Conservation (phyloP, 2,888 invertebrate genomes). For the Amphipoea oculea region DNA sequence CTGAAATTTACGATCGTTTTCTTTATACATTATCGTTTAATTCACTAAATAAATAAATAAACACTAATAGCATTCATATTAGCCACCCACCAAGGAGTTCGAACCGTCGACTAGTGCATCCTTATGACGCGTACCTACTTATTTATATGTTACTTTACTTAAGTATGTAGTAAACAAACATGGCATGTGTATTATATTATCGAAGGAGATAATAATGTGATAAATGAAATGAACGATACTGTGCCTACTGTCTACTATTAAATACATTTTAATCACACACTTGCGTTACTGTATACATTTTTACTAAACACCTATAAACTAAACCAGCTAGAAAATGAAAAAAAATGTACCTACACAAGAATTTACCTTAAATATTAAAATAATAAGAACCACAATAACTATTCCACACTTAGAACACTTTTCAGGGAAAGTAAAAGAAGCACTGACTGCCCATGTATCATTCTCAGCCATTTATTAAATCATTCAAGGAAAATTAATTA, state of each 20-base stretch:
- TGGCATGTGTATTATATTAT: conserved; percentile 5
- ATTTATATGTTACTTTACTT: background rate
- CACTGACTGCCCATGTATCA: conserved; percentile 1
- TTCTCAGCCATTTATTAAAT: conserved; percentile 26
- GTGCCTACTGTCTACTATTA: background rate
- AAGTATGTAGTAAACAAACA: conserved; percentile 9
- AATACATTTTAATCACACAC: background rate
- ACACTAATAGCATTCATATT: too few relatives aligned
- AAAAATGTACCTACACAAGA: background rate
- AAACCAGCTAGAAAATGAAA: background rate
- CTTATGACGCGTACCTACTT: too few relatives aligned
- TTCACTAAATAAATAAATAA: too few relatives aligned
- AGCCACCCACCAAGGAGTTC: too few relatives aligned
- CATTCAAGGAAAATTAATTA: conserved; percentile 45
- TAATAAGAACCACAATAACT: background rate
- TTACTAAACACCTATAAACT: background rate
- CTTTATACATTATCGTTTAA: too few relatives aligned
- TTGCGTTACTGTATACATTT: background rate
- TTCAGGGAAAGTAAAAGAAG: background rate
- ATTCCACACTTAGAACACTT: background rate
- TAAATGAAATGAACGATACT: conserved; percentile 29
- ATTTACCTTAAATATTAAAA: conserved; percentile 5
- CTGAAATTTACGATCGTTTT: too few relatives aligned
- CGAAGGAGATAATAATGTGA: conserved; percentile 20
- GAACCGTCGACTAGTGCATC: too few relatives aligned